Conservation (phyloP, 2,113 vertebrate species). For the Eulacestoma nigropectus region DNA sequence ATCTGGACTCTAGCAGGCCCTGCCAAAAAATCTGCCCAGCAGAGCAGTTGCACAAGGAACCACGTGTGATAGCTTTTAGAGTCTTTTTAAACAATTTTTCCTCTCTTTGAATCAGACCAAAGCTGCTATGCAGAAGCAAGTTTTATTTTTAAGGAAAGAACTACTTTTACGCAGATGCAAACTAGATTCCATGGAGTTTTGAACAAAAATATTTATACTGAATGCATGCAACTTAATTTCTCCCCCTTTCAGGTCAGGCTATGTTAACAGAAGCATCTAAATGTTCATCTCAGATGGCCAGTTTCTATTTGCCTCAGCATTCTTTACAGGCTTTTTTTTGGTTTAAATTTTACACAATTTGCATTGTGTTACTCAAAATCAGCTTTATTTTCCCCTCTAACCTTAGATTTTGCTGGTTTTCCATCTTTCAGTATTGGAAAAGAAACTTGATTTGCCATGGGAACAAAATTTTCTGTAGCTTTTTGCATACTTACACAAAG, state of each 20-base stretch:
- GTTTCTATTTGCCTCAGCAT: neutral
- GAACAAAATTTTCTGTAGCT: neutral
- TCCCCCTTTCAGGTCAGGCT: neutral
- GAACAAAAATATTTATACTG: neutral
- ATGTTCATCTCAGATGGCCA: neutral
- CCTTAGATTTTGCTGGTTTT: neutral
- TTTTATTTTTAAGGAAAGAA: neutral
- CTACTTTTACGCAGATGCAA: neutral
- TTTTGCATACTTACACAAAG: neutral
- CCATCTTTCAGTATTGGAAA: neutral
- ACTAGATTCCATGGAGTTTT: neutral
- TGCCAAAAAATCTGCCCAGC: neutral
- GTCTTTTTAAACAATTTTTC: neutral
- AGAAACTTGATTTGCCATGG: neutral
- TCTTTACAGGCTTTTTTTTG: neutral
- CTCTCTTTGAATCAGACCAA: neutral
- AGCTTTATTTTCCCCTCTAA: neutral
- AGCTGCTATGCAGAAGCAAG: neutral
- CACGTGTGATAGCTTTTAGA: neutral
- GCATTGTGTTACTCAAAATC: neutral
- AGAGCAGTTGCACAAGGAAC: neutral
- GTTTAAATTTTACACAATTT: neutral
- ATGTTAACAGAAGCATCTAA: neutral
- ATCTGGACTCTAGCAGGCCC: neutral
- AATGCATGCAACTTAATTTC: neutral